Evolutionary conservation across 2,797 vertebrate genomes (phyloP).

Genomic region (Darevskia nairensis): DNA sequence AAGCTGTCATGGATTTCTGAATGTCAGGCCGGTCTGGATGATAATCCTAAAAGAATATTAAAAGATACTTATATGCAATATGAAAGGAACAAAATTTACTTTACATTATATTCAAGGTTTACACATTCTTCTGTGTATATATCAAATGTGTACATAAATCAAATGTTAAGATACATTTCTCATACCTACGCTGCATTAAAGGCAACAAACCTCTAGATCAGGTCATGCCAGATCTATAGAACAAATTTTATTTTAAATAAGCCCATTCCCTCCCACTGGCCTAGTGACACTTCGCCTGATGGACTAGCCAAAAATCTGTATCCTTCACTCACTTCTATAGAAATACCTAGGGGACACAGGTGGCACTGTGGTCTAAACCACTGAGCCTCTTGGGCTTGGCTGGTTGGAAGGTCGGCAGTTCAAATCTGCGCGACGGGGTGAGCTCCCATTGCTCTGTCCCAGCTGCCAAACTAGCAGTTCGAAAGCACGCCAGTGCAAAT

Average conservation of each 20-base stretch:
- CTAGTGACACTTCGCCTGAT: background rate
- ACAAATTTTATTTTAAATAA: background rate
- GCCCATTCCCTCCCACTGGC: background rate
- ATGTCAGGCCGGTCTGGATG: constrained; percentile 93
- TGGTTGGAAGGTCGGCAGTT: no score
- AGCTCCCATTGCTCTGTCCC: no score
- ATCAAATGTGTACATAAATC: background rate
- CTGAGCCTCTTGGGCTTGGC: no score
- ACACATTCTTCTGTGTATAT: no score
- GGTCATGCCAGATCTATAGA: background rate
- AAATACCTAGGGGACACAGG: no score
- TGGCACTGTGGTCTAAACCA: no score
- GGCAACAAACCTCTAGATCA: background rate
- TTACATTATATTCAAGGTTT: no score
- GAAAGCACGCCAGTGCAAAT: no score
- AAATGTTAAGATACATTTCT: background rate
- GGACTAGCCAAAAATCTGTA: background rate
- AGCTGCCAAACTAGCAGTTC: no score
- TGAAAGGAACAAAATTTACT: no score
- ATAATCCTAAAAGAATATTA: constrained; percentile 83
- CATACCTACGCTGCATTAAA: background rate
- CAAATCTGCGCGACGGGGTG: no score
- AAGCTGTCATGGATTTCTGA: constrained; percentile 94
- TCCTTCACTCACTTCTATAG: background rate
- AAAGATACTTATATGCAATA: constrained; percentile 29